Evolutionary conservation across 2,888 invertebrate species (phyloP), one percentile per base, ranked within the genome.

Genomic region (Platycheirus rosarum): DNA sequence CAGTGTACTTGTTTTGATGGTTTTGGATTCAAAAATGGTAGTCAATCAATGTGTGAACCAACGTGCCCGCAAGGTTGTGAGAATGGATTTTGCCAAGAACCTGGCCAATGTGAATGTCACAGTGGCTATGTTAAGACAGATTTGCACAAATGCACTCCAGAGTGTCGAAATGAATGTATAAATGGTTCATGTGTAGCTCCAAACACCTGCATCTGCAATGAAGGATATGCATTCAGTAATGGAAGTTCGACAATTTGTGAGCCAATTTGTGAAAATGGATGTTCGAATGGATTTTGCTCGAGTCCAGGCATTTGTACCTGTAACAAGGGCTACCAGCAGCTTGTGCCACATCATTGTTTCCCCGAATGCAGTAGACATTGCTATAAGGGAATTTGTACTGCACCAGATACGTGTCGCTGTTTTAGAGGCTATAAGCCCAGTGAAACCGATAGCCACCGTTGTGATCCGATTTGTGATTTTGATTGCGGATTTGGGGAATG

Each of bases 341-440:
- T 89, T 5, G 82, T 88, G 8, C 77, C 85, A 2, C 86, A 86
- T 57, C 87, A 87, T 32, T 90, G 90, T 48, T 86, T 87, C 26
- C 88, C 90, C 9, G 86, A 86, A 1, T 90, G 90, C 68, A 70
- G 65, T 2, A 85, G 84, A 5, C 57, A 87, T 7, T 90, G 90
- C 49, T 13, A 88, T 5, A 88, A 88, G 14, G 90, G 90, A 44
- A 86, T 85, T 18, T 90, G 90, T 20, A 85, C 87, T 2, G 88
- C 86, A 0, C 92, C 92, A 0, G 89, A 91, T 26, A 87, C 86
- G 1, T 93, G 93, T 48, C 86, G 90, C 20, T 93, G 93, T 80
- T 87, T 89, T 48, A 87, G 87, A 9, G 92, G 92, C 0, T 88
- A 89, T 51, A 86, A 86, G 0, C 86, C 87, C n/a, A 87, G 85